phyloP scores from a whole-genome alignment of 2,888 invertebrate species.

The Callimorpha dominula region DNA sequence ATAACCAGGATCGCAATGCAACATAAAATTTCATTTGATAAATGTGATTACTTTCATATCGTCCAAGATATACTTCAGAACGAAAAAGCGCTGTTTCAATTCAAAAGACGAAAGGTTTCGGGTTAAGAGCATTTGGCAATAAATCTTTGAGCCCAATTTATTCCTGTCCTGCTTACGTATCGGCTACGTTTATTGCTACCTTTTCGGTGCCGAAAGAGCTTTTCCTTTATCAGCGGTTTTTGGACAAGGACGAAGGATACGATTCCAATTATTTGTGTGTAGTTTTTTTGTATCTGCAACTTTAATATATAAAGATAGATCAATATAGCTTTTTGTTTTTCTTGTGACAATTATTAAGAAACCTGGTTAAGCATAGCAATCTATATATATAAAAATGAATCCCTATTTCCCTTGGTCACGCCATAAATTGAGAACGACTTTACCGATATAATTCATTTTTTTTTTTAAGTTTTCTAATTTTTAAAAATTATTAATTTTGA shows the following conservation, averaged over 20 bases:
- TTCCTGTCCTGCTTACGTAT: conserved; percentile 77
- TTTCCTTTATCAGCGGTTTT: conserved; percentile 73
- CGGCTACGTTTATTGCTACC: conserved; percentile 74
- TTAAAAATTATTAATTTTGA: too few relatives aligned
- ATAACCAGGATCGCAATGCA: background rate
- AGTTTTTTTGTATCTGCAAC: conserved; percentile 17
- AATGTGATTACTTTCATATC: conserved; percentile 38
- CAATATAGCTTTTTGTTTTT: too few relatives aligned
- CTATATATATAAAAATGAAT: too few relatives aligned
- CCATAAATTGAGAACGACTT: too few relatives aligned
- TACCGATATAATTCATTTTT: too few relatives aligned
- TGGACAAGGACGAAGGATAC: conserved; percentile 72
- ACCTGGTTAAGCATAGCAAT: too few relatives aligned
- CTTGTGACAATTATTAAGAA: too few relatives aligned
- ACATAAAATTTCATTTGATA: conserved; percentile 31
- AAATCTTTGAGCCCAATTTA: conserved; percentile 82
- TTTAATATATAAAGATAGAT: background rate
- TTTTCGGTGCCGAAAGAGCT: conserved; percentile 70
- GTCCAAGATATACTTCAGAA: conserved; percentile 50
- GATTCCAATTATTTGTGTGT: conserved; percentile 68
- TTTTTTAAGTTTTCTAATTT: too few relatives aligned
- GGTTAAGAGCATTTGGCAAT: conserved; percentile 84
- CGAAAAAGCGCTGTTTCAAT: conserved; percentile 64
- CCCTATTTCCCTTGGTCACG: too few relatives aligned
- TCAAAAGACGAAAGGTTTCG: conserved; percentile 64